Conservation (phyloP, 2,113 vertebrate genomes). For the Etia nguti region DNA sequence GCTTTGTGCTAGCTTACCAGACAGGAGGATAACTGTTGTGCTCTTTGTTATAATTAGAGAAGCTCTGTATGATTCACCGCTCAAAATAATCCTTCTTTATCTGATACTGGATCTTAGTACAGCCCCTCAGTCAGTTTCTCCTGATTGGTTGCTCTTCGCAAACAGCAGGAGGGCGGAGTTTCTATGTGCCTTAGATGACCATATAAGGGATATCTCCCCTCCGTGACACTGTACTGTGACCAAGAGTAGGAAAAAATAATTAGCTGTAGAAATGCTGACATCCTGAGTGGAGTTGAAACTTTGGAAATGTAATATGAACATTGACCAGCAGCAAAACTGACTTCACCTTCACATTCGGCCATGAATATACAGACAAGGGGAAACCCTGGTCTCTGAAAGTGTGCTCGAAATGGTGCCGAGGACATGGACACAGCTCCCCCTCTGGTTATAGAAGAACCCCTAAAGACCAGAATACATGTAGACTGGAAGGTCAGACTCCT, state of each 20-base stretch:
- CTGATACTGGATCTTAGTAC: background rate
- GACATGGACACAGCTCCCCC: background rate
- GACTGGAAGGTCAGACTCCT: background rate
- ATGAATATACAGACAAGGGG: background rate
- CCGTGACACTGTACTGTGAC: background rate
- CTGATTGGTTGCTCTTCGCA: background rate
- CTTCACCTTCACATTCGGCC: background rate
- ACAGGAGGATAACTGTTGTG: background rate
- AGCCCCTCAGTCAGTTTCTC: background rate
- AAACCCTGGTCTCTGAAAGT: background rate
- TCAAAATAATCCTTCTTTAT: background rate
- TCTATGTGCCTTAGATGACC: background rate
- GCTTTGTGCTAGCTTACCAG: background rate
- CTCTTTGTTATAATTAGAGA: rapidly evolving
- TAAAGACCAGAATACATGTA: background rate
- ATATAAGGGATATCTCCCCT: background rate
- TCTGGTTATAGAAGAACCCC: background rate
- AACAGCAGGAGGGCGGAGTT: background rate
- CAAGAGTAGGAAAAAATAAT: background rate
- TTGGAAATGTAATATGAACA: background rate
- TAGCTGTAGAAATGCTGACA: rapidly evolving
- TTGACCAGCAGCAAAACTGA: background rate
- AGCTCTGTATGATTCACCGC: background rate
- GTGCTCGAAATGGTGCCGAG: background rate
- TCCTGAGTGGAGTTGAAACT: background rate